Base-by-base conservation (phyloP, 2,888 invertebrate genomes). In the Psylliodes chrysocephalus region DNA sequence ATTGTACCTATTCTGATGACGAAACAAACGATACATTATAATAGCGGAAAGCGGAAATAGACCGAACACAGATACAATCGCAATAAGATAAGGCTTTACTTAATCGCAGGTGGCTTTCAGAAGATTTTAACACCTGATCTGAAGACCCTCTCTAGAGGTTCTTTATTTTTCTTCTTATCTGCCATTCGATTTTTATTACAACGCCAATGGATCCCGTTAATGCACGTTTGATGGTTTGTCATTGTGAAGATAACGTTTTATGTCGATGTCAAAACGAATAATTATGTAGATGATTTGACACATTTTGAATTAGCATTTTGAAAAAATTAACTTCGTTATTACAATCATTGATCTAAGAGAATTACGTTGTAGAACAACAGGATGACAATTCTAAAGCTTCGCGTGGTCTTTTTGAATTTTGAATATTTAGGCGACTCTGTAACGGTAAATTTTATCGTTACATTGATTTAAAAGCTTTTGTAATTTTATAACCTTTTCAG, bases 51-150 rank as follows among this genome's bases (percentile, higher is more conserved):
- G 18, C 44, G 44, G 44, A 44, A 44, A 44, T 18, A 44, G 44
- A 14, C 14, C n/a, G 18, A 17, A 44, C 15, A 17, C 18, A 7
- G 44, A 44, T 44, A 44, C 15, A 44, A 44, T 44, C 44, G 15
- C 44, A 44, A 17, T 44, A 44, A 15, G 44, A 44, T 44, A 15
- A 44, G 44, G 6, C 44, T 44, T 44, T 44, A 44, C 44, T 44
- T 44, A 15, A 44, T 56, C 22, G 44, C 56, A 56, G 56, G 44
- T 56, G 49, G 30, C 44, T 30, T 44, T 56, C n/a, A 8, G 30
- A 56, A 56, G 56, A 56, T 56, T 56, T 56, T 56, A 56, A 46
- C 56, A 56, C 56, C 56, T 56, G 56, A 56, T 56, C 33, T 53
- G 12, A 15, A 25, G 47, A 25, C 18, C 22, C 49, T 15, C 28